These are phyloP conservation scores for Zophobas atratus DNA, from an alignment of 1,140 invertebrate genomes.

Conservation along the genomic window DNA sequence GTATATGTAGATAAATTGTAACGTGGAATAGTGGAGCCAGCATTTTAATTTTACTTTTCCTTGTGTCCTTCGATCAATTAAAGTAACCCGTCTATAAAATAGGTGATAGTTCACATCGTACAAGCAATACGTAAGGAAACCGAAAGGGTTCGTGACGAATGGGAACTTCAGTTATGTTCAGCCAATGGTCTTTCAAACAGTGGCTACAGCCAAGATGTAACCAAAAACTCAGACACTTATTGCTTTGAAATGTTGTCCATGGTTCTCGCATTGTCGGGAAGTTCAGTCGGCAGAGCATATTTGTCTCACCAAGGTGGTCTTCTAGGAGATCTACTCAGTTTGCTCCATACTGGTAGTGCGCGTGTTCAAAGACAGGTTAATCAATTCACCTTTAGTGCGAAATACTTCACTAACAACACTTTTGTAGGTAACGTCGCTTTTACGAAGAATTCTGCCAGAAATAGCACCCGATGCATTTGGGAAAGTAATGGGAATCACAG, in stretches of 20 bases:
- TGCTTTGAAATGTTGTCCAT: constrained; percentile 98
- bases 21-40: no score
- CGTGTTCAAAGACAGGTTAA: constrained; percentile 91
- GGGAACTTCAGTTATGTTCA: constrained; percentile 76
- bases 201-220: constrained; percentile 67
- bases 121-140: constrained; percentile 93
- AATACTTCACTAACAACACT: background rate
- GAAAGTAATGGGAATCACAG: constrained; percentile 77
- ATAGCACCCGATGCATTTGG: constrained; percentile 80
- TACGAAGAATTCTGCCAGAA: constrained; percentile 88
- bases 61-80: no score
- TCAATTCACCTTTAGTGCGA: background rate
- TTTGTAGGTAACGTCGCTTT: constrained; percentile 79
- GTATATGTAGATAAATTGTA: no score
- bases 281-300: constrained; percentile 90
- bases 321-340: constrained; percentile 86
- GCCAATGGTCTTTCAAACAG: constrained; percentile 55
- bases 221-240: constrained; percentile 86
- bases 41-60: no score
- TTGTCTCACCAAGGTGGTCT: constrained; percentile 90
- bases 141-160: constrained; percentile 87
- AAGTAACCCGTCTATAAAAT: background rate
- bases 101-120: constrained; percentile 94
- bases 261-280: constrained; percentile 94
- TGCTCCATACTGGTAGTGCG: constrained; percentile 95